Evolutionary conservation across 2,113 vertebrate species (phyloP), one percentile per base, ranked within the genome.

Genomic region (Paedocypris sp.): DNA sequence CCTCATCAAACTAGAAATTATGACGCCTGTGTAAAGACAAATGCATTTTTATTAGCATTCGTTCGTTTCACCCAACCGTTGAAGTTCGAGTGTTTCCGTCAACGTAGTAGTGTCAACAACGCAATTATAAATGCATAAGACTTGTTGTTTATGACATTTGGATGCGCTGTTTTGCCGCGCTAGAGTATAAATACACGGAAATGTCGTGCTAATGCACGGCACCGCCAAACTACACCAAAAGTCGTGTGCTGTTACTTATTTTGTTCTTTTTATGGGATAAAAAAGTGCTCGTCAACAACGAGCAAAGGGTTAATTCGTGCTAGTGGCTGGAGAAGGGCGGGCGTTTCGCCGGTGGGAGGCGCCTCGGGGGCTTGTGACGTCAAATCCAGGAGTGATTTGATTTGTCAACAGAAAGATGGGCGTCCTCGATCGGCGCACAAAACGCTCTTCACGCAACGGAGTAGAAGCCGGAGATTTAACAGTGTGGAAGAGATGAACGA

Each of bases 261-360:
- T n/a, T n/a, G n/a, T n/a, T n/a, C n/a, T n/a, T n/a, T n/a, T n/a
- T n/a, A n/a, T n/a, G n/a, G n/a, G n/a, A n/a, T n/a, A n/a, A n/a
- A n/a, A n/a, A n/a, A 6, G 5, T 2, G 18, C 5, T 22, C 29
- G 11, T 71, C 63, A 75, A 73, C 70, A 68, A 46, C 31, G 16
- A 5, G 20, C 19, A 58, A 67, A 52, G 72, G 68, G 72, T 74
- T 74, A 57, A 71, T 65, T 53, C 22, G 26, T 39, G 57, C 56
- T 35, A 3, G 46, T 52, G 60, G 62, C 43, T 43, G 64, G 64
- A 64, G 49, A 25, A 56, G 4, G 60, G 62, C 50, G 29, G 60
- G 50, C 2, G 8, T 48, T 63, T 46, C 8, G 59, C 10, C 15
- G 25, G 10, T 49, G 58, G 69, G 73, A 13, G 77, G 77, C 4